Evolutionary conservation across 2,113 vertebrate genomes (phyloP).

Genomic region (Clarias batrachus): DNA sequence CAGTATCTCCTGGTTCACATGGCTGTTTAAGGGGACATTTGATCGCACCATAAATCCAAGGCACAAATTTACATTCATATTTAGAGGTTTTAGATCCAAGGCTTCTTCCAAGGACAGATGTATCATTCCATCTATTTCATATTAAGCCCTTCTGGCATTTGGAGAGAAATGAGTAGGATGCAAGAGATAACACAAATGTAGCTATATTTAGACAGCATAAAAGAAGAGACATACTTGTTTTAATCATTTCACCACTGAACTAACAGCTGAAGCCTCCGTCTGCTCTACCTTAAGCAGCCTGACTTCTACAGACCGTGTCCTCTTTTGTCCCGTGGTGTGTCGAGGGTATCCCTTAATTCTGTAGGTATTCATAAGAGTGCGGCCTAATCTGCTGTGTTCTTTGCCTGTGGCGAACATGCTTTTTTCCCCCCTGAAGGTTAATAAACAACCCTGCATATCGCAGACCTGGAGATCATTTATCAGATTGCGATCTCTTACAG

Average conservation of each 20-base stretch:
- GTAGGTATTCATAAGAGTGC: slow-evolving; percentile 69
- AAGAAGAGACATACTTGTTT: slow-evolving; percentile 61
- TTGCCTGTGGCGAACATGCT: slow-evolving; percentile 71
- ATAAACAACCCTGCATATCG: slow-evolving; percentile 73
- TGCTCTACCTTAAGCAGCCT: slow-evolving; percentile 28
- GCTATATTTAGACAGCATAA: slow-evolving; percentile 67
- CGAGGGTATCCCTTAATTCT: slow-evolving; percentile 68
- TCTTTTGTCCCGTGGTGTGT: slow-evolving; percentile 64
- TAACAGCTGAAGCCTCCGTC: slow-evolving; percentile 26
- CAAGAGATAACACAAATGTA: slow-evolving; percentile 52
- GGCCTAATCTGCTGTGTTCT: slow-evolving; percentile 61
- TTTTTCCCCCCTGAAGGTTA: slow-evolving; percentile 67
- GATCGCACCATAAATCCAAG: slow-evolving; percentile 44
- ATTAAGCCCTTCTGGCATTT: slow-evolving; percentile 56
- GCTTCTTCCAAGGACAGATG: slow-evolving; percentile 38
- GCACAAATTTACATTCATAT: slow-evolving; percentile 41
- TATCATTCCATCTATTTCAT: slow-evolving; percentile 58
- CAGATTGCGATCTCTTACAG: slow-evolving; percentile 71
- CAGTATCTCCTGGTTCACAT: not conserved
- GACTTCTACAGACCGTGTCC: slow-evolving; percentile 52
- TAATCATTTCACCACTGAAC: slow-evolving; percentile 64
- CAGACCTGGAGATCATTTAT: slow-evolving; percentile 69
- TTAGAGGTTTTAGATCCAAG: slow-evolving; percentile 53
- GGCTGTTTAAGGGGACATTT: slow-evolving; percentile 26
- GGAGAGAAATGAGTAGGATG: slow-evolving; percentile 32